Base-by-base conservation (phyloP, 2,888 invertebrate genomes). In the Volucella inanis region DNA sequence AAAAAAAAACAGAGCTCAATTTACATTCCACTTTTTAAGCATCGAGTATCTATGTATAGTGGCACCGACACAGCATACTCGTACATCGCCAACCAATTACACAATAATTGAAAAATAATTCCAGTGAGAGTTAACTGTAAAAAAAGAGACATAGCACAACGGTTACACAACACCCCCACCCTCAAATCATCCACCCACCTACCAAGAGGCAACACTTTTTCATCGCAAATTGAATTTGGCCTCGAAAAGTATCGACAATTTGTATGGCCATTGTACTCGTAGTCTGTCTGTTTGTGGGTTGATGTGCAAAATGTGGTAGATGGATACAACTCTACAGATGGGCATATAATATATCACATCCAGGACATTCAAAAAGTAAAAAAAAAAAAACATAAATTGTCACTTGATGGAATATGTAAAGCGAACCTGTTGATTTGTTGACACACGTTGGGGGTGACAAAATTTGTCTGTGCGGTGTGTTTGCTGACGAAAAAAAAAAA, bases 41-140 rank as follows among this genome's bases (percentile, higher is more conserved):
- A 9, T 3, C 67, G 14, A 31, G 39, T 10, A 10, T 14, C 3
- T 39, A 9, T n/a, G n/a, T n/a, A n/a, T 22, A 12, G 14, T 11
- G 18, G 12, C 47, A 47, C 70, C 47, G 14, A n/a, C 47, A 31
- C 55, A 54, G 11, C 49, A 57, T 64, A n/a, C n/a, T n/a, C n/a
- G n/a, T n/a, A 71, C 70, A 80, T 67, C 64, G 72, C 85, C 71
- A 85, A 80, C 79, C 85, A 81, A 85, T 85, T 85, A 77, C 85
- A 77, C 76, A 85, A 81, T 85, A 85, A 85, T 85, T 85, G 85
- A 81, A 85, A 81, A 85, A 85, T 85, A 85, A 85, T 85, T 85
- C 85, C 85, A 68, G 57, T 54, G 81, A 81, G 84, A 84, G 65
- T 75, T 68, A 64, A 76, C 80, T 52, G 61, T 14, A 41, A 62